A percentile compares a stretch with the other conserved stretches of the same genome.
Evolutionary conservation across 2,113 vertebrate species (phyloP).

Genomic region (Charina bottae): DNA sequence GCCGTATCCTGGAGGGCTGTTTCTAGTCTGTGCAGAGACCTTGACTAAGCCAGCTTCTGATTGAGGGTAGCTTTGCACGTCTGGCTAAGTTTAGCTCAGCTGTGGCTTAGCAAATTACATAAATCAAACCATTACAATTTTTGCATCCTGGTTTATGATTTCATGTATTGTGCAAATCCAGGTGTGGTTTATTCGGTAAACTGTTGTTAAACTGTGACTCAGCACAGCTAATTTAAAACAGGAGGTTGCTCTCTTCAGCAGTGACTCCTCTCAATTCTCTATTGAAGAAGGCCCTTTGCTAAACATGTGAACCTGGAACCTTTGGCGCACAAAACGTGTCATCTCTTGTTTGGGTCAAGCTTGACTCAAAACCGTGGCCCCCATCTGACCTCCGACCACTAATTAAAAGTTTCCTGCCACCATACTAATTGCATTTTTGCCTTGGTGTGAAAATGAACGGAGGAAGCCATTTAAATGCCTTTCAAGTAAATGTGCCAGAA

Average conservation of each 20-base stretch:
- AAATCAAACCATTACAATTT: neutral
- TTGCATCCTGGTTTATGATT: neutral
- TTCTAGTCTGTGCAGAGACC: neutral
- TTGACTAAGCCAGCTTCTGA: neutral
- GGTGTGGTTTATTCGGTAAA: neutral
- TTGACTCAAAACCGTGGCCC: neutral
- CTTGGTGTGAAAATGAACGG: neutral
- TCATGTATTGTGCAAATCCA: neutral
- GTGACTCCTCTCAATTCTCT: too few species aligned
- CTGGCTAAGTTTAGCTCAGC: neutral
- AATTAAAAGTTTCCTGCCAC: neutral
- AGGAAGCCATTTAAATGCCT: neutral
- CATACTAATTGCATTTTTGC: neutral
- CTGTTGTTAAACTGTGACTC: neutral
- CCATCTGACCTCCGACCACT: neutral
- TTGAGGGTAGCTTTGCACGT: neutral
- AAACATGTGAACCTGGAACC: neutral
- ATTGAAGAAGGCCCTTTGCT: neutral
- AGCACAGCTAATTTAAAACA: neutral
- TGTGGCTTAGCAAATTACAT: neutral
- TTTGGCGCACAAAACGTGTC: neutral
- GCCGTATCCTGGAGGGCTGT: neutral
- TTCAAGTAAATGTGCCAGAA: neutral
- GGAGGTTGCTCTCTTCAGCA: neutral
- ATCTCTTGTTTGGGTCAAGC: neutral